Evolutionary conservation across 1,140 invertebrate genomes (phyloP), one percentile per base, ranked within the genome.

Genomic region (Nasonia vitripennis): DNA sequence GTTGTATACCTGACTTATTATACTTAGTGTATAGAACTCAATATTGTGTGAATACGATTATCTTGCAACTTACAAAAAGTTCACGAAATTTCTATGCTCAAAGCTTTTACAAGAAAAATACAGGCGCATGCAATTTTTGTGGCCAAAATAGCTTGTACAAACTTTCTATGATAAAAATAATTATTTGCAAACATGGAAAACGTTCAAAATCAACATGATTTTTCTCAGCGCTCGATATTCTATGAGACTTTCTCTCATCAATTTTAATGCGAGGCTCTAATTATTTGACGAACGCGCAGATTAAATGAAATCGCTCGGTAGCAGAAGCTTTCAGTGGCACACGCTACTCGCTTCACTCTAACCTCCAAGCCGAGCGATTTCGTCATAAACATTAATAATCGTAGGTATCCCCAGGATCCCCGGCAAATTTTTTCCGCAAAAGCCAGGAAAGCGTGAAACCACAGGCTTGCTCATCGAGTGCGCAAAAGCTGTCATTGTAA

Each of bases 251-350:
- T 62, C 20, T 62, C 20, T 62, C 14, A n/a, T 62, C 5, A 62
- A 62, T 17, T 62, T 62, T 62, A 62, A 20, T 27, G 27, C 17
- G 55, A 62, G 55, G 17, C 6, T 6, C 20, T 20, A 62, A 62
- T 62, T 55, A 55, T 5, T 55, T 14, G 12, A n/a, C 3, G 7
- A 62, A 62, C 14, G 34, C 34, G 27, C 5, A 37, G 5, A n/a
- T 7, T 31, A 71, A 71, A 9, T 14, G 14, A 14, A 75, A 75
- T 41, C 73, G 82, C 80, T 41, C 78, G 80, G 67, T 86, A 84
- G 79, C 27, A 62, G 70, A 71, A 55, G 84, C 68, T 41, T 70
- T 77, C 5, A 62, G 17, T n/a, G 17, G 79, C 73, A 77, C 84
- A 23, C 1, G 20, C 34, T 17, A 1, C 31, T 1, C n/a, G 62